These are phyloP conservation scores for Nomada ferruginata DNA, from an alignment of 2,888 invertebrate genomes.

Conservation along the genomic window DNA sequence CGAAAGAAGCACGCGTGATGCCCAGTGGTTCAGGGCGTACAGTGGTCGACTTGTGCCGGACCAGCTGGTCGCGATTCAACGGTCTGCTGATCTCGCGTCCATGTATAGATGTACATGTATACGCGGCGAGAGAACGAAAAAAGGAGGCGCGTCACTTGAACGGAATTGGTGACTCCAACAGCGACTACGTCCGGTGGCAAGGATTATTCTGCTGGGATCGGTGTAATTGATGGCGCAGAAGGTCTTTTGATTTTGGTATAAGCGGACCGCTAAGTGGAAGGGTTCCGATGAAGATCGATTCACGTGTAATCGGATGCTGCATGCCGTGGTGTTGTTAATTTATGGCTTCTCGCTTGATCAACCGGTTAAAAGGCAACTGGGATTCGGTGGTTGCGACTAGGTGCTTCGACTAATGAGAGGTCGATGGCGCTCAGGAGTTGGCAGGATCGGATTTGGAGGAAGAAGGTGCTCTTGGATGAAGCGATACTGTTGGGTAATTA, in stretches of 20 bases:
- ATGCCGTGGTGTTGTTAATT: slow-evolving; percentile 33
- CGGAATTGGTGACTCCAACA: background rate
- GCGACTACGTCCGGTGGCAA: background rate
- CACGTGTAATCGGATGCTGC: slow-evolving; percentile 31
- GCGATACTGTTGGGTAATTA: background rate
- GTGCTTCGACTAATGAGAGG: background rate
- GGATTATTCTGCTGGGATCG: slow-evolving; percentile 71
- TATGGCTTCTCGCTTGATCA: slow-evolving; percentile 27
- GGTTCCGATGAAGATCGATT: slow-evolving; percentile 38
- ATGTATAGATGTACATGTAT: background rate
- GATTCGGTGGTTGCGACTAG: slow-evolving; percentile 5
- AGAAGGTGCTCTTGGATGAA: background rate
- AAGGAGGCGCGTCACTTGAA: slow-evolving; percentile 10
- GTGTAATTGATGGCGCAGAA: slow-evolving; percentile 43
- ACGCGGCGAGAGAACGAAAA: slow-evolving; percentile 7
- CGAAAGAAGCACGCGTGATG: slow-evolving; percentile 35
- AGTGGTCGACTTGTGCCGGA: slow-evolving; percentile 61
- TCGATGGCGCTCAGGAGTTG: background rate
- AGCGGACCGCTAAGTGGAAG: slow-evolving; percentile 22
- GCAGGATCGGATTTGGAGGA: background rate
- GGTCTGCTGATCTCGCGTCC: slow-evolving; percentile 49
- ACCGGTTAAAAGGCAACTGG: slow-evolving; percentile 26
- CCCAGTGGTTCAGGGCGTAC: slow-evolving; percentile 34
- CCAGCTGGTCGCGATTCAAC: slow-evolving; percentile 72
- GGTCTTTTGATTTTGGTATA: slow-evolving; percentile 48